Conservation (phyloP, 2,797 vertebrate species). For the Clamator glandarius region DNA sequence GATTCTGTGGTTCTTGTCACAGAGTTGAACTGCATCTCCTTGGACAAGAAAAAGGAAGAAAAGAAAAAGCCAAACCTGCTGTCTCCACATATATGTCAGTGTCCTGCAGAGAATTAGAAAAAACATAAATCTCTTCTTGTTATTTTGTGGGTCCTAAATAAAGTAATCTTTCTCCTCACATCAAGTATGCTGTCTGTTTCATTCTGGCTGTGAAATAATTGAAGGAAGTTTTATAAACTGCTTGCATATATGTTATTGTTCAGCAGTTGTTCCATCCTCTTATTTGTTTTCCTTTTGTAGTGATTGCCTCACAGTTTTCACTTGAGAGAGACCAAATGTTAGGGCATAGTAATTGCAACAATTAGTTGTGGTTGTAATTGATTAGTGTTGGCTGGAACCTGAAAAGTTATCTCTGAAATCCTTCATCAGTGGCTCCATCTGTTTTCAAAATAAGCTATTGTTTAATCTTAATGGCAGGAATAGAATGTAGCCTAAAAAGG, state of each 20-base stretch:
- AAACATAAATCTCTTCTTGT: neutral
- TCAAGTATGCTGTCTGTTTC: accelerated
- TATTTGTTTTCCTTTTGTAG: accelerated
- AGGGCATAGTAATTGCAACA: neutral
- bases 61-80: neutral
- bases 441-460: neutral
- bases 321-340: too few species aligned
- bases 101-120: neutral
- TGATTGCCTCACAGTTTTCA: accelerated
- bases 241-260: accelerated
- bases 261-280: accelerated
- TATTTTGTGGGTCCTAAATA: neutral
- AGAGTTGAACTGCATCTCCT: too few species aligned
- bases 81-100: too few species aligned
- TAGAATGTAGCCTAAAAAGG: neutral
- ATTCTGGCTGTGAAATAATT: neutral
- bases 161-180: neutral
- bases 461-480: neutral
- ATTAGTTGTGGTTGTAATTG: neutral
- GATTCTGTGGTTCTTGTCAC: too few species aligned
- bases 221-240: accelerated
- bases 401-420: neutral
- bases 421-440: neutral
- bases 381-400: neutral
- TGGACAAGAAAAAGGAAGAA: neutral